Conservation (phyloP, 2,888 invertebrate species). For the Drosophila borborema region DNA sequence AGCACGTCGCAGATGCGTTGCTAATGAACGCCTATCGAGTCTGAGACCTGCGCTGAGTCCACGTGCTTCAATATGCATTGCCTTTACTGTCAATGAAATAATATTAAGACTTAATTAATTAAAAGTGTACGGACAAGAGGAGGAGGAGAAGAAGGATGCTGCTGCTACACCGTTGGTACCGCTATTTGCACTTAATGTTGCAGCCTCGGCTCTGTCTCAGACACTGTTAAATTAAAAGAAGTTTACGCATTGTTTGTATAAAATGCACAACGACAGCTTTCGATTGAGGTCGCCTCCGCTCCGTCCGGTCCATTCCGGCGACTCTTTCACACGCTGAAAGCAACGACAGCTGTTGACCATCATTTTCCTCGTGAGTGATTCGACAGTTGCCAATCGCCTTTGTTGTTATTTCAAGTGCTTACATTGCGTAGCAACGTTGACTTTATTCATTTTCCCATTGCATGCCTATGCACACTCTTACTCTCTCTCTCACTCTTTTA, state of each 20-base stretch:
- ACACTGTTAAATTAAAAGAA: slow-evolving; percentile 68
- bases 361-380: slow-evolving; percentile 50
- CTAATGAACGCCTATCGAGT: slow-evolving; percentile 56
- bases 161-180: slow-evolving; percentile 24
- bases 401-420: slow-evolving; percentile 64
- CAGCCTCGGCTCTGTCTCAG: slow-evolving; percentile 38
- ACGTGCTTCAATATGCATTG: slow-evolving; percentile 59
- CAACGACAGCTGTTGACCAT: slow-evolving; percentile 52
- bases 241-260: slow-evolving; percentile 78
- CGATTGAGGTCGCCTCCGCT: slow-evolving; percentile 5
- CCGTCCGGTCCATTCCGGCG: slow-evolving; percentile 1
- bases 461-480: slow-evolving; percentile 17
- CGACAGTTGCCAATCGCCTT: slow-evolving; percentile 25
- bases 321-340: slow-evolving; percentile 29
- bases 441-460: slow-evolving; percentile 61
- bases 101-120: slow-evolving; percentile 83
- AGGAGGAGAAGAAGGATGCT: background rate
- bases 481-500: background rate
- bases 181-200: slow-evolving; percentile 66
- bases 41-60: background rate
- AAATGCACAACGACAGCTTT: slow-evolving; percentile 67
- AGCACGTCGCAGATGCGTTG: slow-evolving; percentile 35
- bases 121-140: slow-evolving; percentile 53
- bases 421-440: slow-evolving; percentile 68
- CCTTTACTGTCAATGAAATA: slow-evolving; percentile 76